Percentiles rank a stretch among this genome's conserved stretches.
Evolutionary conservation across 2,888 invertebrate genomes (phyloP).

Genomic region (Salticus scenicus): DNA sequence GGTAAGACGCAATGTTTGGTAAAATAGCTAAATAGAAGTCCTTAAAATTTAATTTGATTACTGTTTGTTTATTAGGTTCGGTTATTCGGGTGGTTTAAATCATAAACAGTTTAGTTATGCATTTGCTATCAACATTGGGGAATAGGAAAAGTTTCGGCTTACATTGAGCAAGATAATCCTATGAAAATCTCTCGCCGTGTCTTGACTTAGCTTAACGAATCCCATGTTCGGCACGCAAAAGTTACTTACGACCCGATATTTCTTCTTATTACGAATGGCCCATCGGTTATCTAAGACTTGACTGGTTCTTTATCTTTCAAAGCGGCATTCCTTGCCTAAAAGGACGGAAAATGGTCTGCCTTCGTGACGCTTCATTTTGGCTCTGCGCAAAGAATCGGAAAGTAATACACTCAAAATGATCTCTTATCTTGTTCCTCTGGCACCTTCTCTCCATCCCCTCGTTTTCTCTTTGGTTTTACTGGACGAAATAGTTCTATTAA

Average conservation of each 20-base stretch:
- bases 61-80: too few species aligned
- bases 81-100: too few species aligned
- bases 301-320: constrained; percentile 56
- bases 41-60: too few species aligned
- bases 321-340: constrained; percentile 52
- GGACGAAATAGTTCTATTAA: constrained; percentile 5
- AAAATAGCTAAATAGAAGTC: too few species aligned
- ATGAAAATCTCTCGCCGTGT: not conserved
- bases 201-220: not conserved
- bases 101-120: not conserved
- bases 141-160: not conserved
- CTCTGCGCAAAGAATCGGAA: not conserved
- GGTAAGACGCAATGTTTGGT: too few species aligned
- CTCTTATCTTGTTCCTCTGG: not conserved
- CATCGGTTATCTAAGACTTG: constrained; percentile 61
- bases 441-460: not conserved
- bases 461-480: not conserved
- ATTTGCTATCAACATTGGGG: not conserved
- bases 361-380: constrained; percentile 15
- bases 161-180: not conserved
- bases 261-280: constrained; percentile 56
- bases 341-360: constrained; percentile 24
- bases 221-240: not conserved
- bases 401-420: not conserved
- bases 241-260: constrained; percentile 55